phyloP scores from a whole-genome alignment of 1,140 invertebrate species.

The Hyles vespertilio region DNA sequence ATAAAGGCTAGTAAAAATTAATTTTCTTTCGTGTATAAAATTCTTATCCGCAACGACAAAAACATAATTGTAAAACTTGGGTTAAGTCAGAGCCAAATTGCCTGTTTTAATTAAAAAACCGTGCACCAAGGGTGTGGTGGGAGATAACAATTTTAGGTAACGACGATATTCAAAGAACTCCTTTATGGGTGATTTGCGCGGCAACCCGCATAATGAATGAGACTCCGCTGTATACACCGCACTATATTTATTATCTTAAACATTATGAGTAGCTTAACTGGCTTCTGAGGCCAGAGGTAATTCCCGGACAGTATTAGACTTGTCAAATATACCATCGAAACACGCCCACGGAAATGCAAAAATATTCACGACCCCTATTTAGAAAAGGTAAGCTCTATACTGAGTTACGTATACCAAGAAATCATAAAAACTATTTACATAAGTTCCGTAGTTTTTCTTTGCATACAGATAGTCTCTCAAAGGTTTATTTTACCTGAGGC shows the following conservation, averaged over 20 bases:
- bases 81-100: constrained; percentile 42
- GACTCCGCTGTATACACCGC: constrained; percentile 8
- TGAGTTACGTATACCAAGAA: constrained; percentile 39
- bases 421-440: constrained; percentile 41
- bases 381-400: constrained; percentile 26
- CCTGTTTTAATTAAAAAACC: constrained; percentile 49
- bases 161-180: constrained; percentile 44
- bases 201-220: constrained; percentile 45
- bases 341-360: background rate
- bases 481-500: constrained; percentile 1
- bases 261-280: background rate
- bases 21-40: constrained; percentile 20
- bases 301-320: too few relatives aligned
- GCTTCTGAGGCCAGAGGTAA: too few relatives aligned
- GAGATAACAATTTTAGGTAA: constrained; percentile 50
- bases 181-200: constrained; percentile 39
- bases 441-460: constrained; percentile 40
- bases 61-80: constrained; percentile 42
- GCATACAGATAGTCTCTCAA: constrained; percentile 26
- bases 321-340: too few relatives aligned
- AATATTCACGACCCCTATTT: constrained; percentile 5
- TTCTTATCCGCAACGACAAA: constrained; percentile 24
- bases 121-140: constrained; percentile 32
- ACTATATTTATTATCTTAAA: background rate
- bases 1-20: constrained; percentile 10